Base-by-base conservation (phyloP, 2,113 vertebrate genomes). In the Poeciliopsis occidentalis region DNA sequence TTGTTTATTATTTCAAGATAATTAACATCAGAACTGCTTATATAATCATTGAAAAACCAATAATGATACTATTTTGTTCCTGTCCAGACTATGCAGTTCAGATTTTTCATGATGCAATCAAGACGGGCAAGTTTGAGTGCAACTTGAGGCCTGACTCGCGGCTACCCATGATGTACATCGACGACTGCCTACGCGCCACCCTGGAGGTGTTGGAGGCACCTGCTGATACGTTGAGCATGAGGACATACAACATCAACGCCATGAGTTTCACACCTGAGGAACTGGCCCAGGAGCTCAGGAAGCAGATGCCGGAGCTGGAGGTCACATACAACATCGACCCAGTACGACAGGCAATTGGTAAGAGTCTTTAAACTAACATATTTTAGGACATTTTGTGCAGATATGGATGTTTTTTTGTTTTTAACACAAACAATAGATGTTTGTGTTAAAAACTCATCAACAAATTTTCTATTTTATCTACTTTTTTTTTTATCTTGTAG, bases 101-200 rank as follows among this genome's bases (percentile, higher is more conserved):
- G 87, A 97, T 99, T 83, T 99, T 99, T 90, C 97, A 98, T 0
- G 95, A 97, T 5, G 98, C 97, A 0, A 83, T 96, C 0, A 99
- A 98, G 79, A 93, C 79, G 0, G 95, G 96, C 67, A 96, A 95
- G 47, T 99, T 98, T n/a, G 94, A 97, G 62, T 99, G 98, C 85
- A 96, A 97, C 90, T 78, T 99, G 75, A 93, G 90, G 67, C 89
- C 95, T 0, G 91, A 95, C 92, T 97, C 97, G 0, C 92, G 93
- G 8, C 94, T 99, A 19, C 97, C 98, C 0, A 99, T 99, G 97
- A 99, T 99, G 98, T 98, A 98, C 79, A 95, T 99, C 0, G 96
- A 97, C 0, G 98, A 99, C 91, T 99, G 98, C 71, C 92, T 99
- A 78, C 94, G 96, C 6, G 98, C 97, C 8, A 98, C 97, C 0